Base-by-base conservation (phyloP, 1,140 invertebrate genomes). In the Augochlora pura region DNA sequence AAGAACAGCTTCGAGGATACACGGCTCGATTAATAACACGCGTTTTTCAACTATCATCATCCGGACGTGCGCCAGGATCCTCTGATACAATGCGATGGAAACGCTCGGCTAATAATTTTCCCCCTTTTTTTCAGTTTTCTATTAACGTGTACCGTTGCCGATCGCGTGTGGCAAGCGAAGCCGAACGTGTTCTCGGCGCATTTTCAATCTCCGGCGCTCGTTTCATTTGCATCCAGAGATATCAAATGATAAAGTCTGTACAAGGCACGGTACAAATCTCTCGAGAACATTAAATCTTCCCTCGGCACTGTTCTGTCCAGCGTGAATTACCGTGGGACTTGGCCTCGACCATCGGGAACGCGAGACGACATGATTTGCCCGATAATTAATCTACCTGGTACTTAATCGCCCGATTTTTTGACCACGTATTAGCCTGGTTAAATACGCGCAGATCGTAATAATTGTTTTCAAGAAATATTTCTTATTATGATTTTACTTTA, bases 141-240 rank as follows among this genome's bases (percentile, higher is more conserved):
- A 66, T 74, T 46, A 66, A 67, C 42, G 49, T 63, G 32, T 8
- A 21, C 3, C 49, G 49, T 52, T 6, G 49, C 49, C 18, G 70
- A 79, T 79, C 63, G 77, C 77, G 63, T 79, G 77, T 60, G 49
- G 27, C 52, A 46, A 52, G 8, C 77, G 39, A 59, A 60, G 6
- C 54, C 12, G 14, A 38, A 77, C 46, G 38, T 42, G 54, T 77
- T 25, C 27, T 32, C 42, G 46, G 21, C 16, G 57, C 10, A 39
- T 27, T 18, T 49, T 60, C 12, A 27, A 12, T 25, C 25, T 54
- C n/a, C 38, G 8, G 23, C 16, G 62, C 57, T 46, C 72, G 23
- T 49, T 70, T 70, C 23, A 71, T 77, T 77, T 71, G 27, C 67
- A 71, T 77, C 4, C 14, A 42, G 18, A 6, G 67, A 77, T 77